Base-by-base conservation (phyloP, 1,140 invertebrate genomes). In the Latrodectus geometricus region DNA sequence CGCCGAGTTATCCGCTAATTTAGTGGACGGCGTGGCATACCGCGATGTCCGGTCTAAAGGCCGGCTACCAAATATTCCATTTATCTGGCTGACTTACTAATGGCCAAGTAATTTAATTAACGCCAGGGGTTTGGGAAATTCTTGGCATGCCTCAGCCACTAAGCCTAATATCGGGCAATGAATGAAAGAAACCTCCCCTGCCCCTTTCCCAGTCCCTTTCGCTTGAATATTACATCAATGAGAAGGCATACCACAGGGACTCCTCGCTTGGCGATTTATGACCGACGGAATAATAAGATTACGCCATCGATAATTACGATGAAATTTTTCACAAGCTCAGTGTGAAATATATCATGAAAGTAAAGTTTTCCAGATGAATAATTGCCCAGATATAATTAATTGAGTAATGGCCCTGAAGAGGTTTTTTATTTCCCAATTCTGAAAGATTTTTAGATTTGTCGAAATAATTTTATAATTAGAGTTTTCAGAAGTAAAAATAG, bases 71-170 rank as follows among this genome's bases (percentile, higher is more conserved):
- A 75, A 68, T 76, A 75, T 76, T 66, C 73, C 82, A 68, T 69
- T 76, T 75, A 75, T 84, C 35, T 70, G 35, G 61, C 82, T 50
- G 74, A 86, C 83, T 86, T 78, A 86, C 83, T 86, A 86, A 86
- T 86, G 83, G 83, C 83, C 83, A 86, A 86, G 83, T 86, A 86
- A 86, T 86, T 86, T 86, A 86, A 86, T 86, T 86, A 86, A 86
- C 83, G 83, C 83, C 74, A 56, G 21, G 75, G 83, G 83, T 86
- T 78, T 77, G 83, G 83, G 52, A 86, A 86, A 86, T 86, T 86
- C 83, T 86, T 86, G 74, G 83, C 83, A 61, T 86, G 75, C 83
- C 83, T 86, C 74, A 86, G 83, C 83, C 83, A 86, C 83, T 86
- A 86, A 86, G 75, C 83, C 83, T 86, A 86, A 86, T 86, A 86